Conservation (phyloP, 2,113 vertebrate genomes). For the Elgaria multicarinata region DNA sequence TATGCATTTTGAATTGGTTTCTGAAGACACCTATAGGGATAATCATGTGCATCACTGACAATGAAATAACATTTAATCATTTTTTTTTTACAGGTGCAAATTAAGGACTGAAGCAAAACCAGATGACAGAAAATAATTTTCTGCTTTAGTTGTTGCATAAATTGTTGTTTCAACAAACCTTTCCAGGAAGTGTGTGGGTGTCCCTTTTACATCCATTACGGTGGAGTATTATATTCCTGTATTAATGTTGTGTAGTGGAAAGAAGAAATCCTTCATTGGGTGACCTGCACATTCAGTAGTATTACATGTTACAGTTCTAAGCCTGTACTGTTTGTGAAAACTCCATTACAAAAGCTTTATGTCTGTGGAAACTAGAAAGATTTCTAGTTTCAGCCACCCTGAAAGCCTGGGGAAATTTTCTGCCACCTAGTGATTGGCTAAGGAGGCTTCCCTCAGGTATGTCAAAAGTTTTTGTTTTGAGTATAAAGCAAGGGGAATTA, state of each 20-base stretch:
- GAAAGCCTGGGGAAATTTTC: no score
- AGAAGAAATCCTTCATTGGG: neutral
- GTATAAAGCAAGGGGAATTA: no score
- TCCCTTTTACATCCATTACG: neutral
- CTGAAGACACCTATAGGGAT: conserved; percentile 20
- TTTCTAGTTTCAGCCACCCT: no score
- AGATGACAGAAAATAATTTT: neutral
- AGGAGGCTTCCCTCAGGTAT: no score
- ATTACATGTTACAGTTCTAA: neutral
- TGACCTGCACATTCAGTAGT: neutral
- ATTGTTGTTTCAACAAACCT: neutral
- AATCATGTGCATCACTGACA: neutral
- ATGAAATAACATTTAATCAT: neutral
- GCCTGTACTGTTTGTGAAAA: neutral
- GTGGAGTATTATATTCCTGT: neutral
- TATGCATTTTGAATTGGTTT: neutral
- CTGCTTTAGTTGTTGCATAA: conserved; percentile 22
- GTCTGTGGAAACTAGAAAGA: neutral
- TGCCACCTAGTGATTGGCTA: no score
- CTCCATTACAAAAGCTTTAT: neutral
- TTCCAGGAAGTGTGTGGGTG: neutral
- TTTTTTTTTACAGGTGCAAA: neutral
- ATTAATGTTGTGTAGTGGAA: neutral
- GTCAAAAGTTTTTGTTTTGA: no score
- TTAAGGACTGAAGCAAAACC: neutral